These are phyloP conservation scores for Elephantulus edwardii DNA, from an alignment of 2,113 vertebrate species.

Conservation along the genomic window DNA sequence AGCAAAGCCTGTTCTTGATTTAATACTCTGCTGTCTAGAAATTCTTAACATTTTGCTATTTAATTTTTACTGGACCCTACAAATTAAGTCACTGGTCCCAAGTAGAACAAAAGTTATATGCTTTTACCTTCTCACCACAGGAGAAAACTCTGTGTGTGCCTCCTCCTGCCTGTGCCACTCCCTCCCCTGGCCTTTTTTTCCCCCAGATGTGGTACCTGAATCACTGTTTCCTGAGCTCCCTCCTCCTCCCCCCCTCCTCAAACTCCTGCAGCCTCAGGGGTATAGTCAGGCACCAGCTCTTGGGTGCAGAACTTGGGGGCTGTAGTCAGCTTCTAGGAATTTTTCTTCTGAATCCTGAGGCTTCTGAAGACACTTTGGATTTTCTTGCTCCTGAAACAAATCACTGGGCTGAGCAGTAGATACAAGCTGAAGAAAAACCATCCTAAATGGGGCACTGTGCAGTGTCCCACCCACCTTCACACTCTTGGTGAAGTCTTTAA, in stretches of 20 bases:
- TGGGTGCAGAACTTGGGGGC: too few species aligned
- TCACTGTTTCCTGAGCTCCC: not conserved
- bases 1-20: conserved; percentile 78
- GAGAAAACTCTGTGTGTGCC: too few species aligned
- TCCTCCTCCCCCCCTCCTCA: not conserved
- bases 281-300: too few species aligned
- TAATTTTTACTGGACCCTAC: not conserved
- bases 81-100: not conserved
- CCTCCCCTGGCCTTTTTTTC: not conserved
- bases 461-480: not conserved
- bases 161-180: too few species aligned
- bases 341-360: not conserved
- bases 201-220: not conserved
- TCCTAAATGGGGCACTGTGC: not conserved
- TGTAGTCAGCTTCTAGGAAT: not conserved
- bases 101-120: too few species aligned
- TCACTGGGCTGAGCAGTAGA: not conserved
- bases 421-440: not conserved
- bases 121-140: too few species aligned
- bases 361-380: not conserved
- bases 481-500: not conserved
- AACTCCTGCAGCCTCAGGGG: not conserved
- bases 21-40: not conserved
- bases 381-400: not conserved
- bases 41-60: not conserved